These are phyloP conservation scores for Macroglossus sobrinus DNA, from an alignment of 2,113 vertebrate genomes.

Conservation along the genomic window DNA sequence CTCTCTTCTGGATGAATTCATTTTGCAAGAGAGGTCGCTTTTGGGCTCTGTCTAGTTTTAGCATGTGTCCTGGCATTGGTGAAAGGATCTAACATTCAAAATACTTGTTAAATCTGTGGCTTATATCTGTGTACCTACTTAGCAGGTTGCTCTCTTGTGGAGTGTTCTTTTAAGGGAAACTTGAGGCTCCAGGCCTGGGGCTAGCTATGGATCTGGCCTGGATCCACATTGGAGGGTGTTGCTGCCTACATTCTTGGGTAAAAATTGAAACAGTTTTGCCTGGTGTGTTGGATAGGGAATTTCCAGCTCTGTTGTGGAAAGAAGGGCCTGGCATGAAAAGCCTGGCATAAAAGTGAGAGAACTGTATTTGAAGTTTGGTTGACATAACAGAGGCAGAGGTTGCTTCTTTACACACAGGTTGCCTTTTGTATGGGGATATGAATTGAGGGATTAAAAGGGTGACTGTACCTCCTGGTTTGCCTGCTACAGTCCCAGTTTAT, in stretches of 20 bases:
- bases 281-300: constrained; percentile 1
- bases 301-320: neutral
- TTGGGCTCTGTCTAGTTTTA: neutral
- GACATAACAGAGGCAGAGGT: neutral
- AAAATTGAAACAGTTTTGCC: constrained; percentile 43
- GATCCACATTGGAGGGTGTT: neutral
- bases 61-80: neutral
- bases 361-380: neutral
- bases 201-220: constrained; percentile 38
- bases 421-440: neutral
- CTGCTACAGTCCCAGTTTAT: neutral
- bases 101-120: neutral
- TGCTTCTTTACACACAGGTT: neutral
- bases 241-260: constrained; percentile 45
- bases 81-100: neutral
- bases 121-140: neutral
- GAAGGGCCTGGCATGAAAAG: neutral
- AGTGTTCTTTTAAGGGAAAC: constrained; percentile 46
- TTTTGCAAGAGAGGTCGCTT: constrained; percentile 10
- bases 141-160: neutral
- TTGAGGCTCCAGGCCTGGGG: neutral
- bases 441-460: neutral
- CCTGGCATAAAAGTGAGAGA: neutral
- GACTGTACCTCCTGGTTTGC: neutral
- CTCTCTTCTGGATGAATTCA: neutral